phyloP scores from a whole-genome alignment of 2,888 invertebrate genomes.

The Chaetoderma sp. region DNA sequence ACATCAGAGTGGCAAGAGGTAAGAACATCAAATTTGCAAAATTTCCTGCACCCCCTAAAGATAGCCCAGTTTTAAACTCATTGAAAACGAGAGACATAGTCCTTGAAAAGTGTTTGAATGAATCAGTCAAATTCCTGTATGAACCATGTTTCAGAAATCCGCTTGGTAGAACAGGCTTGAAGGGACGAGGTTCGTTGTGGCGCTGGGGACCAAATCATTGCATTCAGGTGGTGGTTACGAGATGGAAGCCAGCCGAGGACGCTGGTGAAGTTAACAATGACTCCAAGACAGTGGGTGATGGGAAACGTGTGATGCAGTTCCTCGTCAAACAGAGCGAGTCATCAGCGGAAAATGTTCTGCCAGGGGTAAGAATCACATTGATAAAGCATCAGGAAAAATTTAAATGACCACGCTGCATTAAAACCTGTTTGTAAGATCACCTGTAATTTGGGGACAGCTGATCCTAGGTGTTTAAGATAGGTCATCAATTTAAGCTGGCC shows the following conservation, averaged over 20 bases:
- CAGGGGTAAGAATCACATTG: constrained; percentile 48
- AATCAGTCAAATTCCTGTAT: too few relatives aligned
- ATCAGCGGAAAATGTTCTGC: constrained; percentile 47
- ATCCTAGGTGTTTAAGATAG: too few relatives aligned
- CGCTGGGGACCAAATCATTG: constrained; percentile 70
- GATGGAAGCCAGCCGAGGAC: constrained; percentile 52
- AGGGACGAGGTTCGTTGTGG: constrained; percentile 66
- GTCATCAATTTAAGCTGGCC: too few relatives aligned
- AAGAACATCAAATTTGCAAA: too few relatives aligned
- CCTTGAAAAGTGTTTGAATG: too few relatives aligned
- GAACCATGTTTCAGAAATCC: constrained; percentile 64
- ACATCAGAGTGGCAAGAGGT: too few relatives aligned
- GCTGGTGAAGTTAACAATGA: constrained; percentile 40
- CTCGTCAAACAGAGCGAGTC: constrained; percentile 48
- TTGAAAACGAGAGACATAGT: not conserved
- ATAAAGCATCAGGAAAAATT: too few relatives aligned
- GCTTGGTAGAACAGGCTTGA: constrained; percentile 66
- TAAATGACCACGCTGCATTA: too few relatives aligned
- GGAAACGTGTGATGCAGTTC: constrained; percentile 56
- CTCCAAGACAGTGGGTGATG: constrained; percentile 53
- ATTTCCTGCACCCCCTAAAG: too few relatives aligned
- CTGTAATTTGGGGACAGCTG: too few relatives aligned
- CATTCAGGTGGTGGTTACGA: constrained; percentile 63
- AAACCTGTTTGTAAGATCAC: too few relatives aligned
- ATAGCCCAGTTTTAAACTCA: too few relatives aligned